Evolutionary conservation across 2,797 vertebrate genomes (phyloP).

Genomic region (Cossypha heuglini): DNA sequence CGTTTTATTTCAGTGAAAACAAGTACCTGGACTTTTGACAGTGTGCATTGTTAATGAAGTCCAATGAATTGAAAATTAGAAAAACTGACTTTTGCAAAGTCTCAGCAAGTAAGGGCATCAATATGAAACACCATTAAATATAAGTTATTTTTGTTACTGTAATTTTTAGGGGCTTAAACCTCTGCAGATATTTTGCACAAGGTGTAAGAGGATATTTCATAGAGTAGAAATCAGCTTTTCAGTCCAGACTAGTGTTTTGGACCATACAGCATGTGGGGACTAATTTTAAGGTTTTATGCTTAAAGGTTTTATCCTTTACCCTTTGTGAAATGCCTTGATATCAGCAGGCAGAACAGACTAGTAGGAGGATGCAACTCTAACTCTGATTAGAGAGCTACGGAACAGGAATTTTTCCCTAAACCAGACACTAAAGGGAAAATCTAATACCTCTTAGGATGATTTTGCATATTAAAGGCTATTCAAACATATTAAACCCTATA

Average conservation of each 20-base stretch:
- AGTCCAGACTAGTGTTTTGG: neutral
- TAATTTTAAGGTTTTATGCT: neutral
- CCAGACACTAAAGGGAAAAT: neutral
- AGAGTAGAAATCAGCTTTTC: neutral
- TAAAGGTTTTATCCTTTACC: neutral
- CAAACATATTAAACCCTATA: neutral
- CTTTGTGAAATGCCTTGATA: neutral
- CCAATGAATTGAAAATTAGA: accelerated
- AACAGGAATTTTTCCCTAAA: neutral
- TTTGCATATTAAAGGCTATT: neutral
- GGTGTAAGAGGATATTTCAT: neutral
- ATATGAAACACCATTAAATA: neutral
- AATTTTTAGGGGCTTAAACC: neutral
- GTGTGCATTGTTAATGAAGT: neutral
- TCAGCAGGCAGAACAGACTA: neutral
- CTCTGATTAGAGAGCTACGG: neutral
- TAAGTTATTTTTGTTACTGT: neutral
- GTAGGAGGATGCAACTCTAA: neutral
- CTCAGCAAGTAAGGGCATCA: neutral
- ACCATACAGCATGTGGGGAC: neutral
- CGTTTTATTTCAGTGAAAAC: neutral
- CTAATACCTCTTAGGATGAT: neutral
- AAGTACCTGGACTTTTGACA: neutral
- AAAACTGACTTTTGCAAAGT: neutral
- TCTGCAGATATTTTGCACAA: neutral